Percentiles rank a stretch among this genome's conserved stretches.
phyloP scores from a whole-genome alignment of 2,888 invertebrate genomes.

The Mesochorus sp. region DNA sequence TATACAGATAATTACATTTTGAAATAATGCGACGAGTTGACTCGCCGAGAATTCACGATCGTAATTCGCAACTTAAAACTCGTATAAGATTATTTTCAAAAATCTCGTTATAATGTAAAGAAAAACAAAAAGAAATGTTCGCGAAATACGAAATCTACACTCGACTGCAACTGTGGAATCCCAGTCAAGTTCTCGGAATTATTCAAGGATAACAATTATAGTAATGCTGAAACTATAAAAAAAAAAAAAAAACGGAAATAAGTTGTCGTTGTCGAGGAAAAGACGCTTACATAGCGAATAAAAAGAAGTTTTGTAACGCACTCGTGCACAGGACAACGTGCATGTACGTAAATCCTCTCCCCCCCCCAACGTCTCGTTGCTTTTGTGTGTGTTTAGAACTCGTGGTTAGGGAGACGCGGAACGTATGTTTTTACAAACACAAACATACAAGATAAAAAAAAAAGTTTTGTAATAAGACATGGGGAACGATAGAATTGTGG shows the following conservation, averaged over 20 bases:
- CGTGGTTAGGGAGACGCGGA: neutral
- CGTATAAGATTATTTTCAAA: too few species aligned
- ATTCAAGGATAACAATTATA: neutral
- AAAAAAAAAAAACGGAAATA: neutral
- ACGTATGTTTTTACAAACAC: constrained; percentile 3
- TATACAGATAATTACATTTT: too few species aligned
- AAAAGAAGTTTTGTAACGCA: neutral
- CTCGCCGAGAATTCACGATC: too few species aligned
- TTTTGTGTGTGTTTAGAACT: neutral
- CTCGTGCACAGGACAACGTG: neutral
- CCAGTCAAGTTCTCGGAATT: neutral
- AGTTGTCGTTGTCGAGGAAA: too few species aligned
- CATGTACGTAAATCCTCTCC: too few species aligned
- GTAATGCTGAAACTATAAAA: constrained; percentile 5
- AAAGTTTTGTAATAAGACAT: neutral
- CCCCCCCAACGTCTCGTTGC: too few species aligned
- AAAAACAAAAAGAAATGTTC: too few species aligned
- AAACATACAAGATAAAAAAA: neutral
- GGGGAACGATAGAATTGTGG: constrained; percentile 5
- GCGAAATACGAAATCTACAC: too few species aligned
- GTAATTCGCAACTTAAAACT: too few species aligned
- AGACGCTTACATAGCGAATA: neutral
- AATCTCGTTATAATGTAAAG: too few species aligned
- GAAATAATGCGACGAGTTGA: too few species aligned
- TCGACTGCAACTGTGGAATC: too few species aligned